Conservation (phyloP, 2,113 vertebrate genomes). For the Nymphicus hollandicus region DNA sequence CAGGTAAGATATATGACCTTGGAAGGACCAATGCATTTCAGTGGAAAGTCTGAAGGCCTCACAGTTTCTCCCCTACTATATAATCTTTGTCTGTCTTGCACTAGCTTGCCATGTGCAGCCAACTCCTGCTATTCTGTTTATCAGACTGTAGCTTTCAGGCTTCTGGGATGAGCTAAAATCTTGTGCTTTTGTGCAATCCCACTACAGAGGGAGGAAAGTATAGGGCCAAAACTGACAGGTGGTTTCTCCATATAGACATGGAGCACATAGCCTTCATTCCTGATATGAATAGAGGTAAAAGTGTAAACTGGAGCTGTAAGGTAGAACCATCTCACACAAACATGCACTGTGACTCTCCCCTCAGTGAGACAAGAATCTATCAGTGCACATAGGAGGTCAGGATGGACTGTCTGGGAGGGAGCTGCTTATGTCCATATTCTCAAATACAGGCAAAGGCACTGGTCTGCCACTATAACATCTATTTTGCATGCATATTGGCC, state of each 20-base stretch:
- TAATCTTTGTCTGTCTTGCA: not conserved
- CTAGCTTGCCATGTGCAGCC: not conserved
- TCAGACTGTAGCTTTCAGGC: not conserved
- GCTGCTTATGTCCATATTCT: not conserved
- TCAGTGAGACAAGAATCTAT: not conserved
- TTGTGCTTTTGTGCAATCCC: not conserved
- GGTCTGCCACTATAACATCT: not conserved
- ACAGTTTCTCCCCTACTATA: not conserved
- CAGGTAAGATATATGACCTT: not conserved
- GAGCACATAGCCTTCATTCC: not conserved
- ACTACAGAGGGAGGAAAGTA: not conserved
- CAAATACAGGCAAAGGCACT: not conserved
- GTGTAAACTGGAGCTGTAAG: not conserved
- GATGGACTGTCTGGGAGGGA: not conserved
- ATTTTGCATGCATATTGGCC: not conserved
- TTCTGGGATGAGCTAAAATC: not conserved
- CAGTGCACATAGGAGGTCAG: not conserved
- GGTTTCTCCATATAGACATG: not conserved
- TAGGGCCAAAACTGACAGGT: not conserved
- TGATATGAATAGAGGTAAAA: not conserved
- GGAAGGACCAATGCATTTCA: not conserved
- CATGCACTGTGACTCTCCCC: not conserved
- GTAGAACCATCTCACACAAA: not conserved
- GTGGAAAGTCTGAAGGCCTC: not conserved
- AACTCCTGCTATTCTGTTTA: not conserved